Base-by-base conservation (phyloP, 1,140 invertebrate species). In the Cherax destructor region DNA sequence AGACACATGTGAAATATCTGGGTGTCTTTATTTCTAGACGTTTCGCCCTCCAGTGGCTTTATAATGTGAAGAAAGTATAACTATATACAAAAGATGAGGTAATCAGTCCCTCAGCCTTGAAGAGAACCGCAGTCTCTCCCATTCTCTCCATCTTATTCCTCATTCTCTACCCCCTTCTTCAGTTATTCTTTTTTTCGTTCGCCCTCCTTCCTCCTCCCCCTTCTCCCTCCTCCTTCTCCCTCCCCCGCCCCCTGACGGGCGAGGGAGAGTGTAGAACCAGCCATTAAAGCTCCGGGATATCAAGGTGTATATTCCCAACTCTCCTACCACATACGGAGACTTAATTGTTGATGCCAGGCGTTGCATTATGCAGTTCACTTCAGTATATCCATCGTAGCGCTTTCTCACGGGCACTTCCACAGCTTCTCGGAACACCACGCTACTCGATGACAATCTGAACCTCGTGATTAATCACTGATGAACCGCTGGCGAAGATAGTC, bases 361-460 rank as follows among this genome's bases (percentile, higher is more conserved):
- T 74, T 74, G 69, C 69, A 74, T 74, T 74, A 74, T 74, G 5
- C 69, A 74, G 69, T 74, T 74, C 24, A 74, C 69, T 74, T 74
- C 69, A 4, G n/a, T 74, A 74, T 74, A 30, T 30, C 11, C 69
- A 74, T 11, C 18, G 18, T 74, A 74, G 30, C 69, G 69, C 69
- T 30, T 74, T 74, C 69, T 74, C 69, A 21, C n/a, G 69, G 21
- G n/a, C n/a, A 30, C 11, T 74, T 5, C 21, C 24, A 41, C 69
- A 21, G 61, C 61, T 65, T 5, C 11, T 21, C 61, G 4, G 61
- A 16, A 16, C 61, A 10, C 4, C 61, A 16, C 3, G 13, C 61
- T 13, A 65, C 21, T 6, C 2, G 69, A 72, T 72, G 24, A 24
- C 69, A 4, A 72, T 72, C 69, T 72, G 24, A 72, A 72, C 21